phyloP scores from a whole-genome alignment of 2,797 vertebrate species.

The Malurus splendens region DNA sequence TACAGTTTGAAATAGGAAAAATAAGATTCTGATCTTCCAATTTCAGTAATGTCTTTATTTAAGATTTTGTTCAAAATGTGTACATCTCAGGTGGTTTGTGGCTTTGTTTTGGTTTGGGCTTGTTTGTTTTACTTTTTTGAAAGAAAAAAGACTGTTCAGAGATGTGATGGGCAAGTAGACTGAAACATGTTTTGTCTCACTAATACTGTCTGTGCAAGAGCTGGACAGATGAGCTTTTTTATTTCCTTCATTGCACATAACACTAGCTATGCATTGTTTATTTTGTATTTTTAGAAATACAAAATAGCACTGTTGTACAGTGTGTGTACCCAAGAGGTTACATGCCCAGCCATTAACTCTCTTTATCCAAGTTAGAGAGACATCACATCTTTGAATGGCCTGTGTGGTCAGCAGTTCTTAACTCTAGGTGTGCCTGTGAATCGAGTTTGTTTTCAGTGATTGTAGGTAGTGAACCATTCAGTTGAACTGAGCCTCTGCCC shows the following conservation, averaged over 20 bases:
- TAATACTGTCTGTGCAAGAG: background rate
- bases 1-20: background rate
- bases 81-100: fast-evolving
- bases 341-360: background rate
- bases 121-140: background rate
- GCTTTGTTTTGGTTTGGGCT: background rate
- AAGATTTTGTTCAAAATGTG: background rate
- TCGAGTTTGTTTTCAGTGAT: background rate
- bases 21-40: background rate
- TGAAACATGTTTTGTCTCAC: background rate
- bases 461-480: background rate
- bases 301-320: background rate
- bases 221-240: background rate
- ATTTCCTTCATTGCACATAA: background rate
- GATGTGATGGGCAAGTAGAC: background rate
- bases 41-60: background rate
- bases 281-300: background rate
- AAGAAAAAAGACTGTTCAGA: background rate
- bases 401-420: background rate
- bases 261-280: fast-evolving
- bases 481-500: background rate
- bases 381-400: background rate
- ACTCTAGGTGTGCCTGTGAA: background rate
- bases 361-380: background rate
- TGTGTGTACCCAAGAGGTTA: background rate